phyloP scores from a whole-genome alignment of 30 jellyfish, hydroid and myxozoan genomes.

The Aurelia aurita complex sp. Pacific region DNA sequence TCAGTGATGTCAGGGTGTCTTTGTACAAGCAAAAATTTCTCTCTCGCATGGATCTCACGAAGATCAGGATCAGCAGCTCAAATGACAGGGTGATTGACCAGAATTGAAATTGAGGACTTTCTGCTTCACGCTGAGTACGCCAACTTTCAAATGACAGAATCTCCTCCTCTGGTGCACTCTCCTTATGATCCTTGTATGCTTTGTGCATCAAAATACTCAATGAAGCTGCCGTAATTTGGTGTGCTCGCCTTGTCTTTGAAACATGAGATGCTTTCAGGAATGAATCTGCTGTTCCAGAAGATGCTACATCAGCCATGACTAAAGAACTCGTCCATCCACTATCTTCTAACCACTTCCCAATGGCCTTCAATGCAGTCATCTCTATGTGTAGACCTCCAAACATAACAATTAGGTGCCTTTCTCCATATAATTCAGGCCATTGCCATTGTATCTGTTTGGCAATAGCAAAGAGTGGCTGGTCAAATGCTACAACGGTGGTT shows the following conservation, averaged over 20 bases:
- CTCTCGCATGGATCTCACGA: not conserved
- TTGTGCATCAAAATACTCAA: constrained; percentile 7
- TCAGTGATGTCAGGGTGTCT: not conserved
- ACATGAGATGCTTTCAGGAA: constrained; percentile 25
- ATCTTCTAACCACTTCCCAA: constrained; percentile 43
- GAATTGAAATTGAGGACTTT: no score
- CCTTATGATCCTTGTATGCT: not conserved
- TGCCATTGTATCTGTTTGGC: constrained; percentile 62
- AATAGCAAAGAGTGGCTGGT: constrained; percentile 65
- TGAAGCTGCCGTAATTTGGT: constrained; percentile 37
- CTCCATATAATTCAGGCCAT: constrained; percentile 33
- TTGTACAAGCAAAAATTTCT: not conserved
- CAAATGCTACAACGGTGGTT: constrained; percentile 41
- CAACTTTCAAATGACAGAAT: no score
- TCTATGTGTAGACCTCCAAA: constrained; percentile 49
- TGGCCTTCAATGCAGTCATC: constrained; percentile 20
- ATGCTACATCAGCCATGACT: constrained; percentile 24
- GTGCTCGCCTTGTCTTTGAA: constrained; percentile 37
- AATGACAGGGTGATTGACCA: no score
- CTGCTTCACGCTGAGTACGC: no score
- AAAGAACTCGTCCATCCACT: constrained; percentile 39
- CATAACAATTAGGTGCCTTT: constrained; percentile 23
- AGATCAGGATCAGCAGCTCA: not conserved
- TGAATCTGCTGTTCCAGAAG: constrained; percentile 40
- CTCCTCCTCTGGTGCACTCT: no score